Percentiles rank a stretch among this genome's conserved stretches.
Conservation (phyloP, 2,797 vertebrate species). For the Fistularia commersonii region DNA sequence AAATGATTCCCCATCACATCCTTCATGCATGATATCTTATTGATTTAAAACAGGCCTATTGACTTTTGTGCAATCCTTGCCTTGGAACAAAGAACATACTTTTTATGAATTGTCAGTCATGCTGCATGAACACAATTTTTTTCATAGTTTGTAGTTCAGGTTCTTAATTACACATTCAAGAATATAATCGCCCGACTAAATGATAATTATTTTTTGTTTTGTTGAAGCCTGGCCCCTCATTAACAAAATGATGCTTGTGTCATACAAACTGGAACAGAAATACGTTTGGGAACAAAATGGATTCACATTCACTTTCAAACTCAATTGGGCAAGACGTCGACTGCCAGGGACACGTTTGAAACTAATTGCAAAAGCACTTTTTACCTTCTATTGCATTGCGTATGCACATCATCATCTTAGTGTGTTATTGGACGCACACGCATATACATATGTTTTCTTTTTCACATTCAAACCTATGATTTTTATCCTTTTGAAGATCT, state of each 20-base stretch:
- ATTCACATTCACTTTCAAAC: not conserved
- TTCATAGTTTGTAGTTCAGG: too few species aligned
- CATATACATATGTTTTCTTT: too few species aligned
- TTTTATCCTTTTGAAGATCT: too few species aligned
- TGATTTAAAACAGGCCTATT: conserved; percentile 15
- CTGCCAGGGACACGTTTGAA: conserved; percentile 2
- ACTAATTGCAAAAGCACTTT: conserved; percentile 2
- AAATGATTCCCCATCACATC: conserved; percentile 13
- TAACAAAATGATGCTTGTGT: too few species aligned
- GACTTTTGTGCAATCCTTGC: conserved; percentile 6
- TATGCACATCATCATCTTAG: not conserved
- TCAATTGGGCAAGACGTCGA: conserved; percentile 3
- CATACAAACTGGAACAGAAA: too few species aligned
- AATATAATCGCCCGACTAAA: too few species aligned
- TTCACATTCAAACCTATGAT: too few species aligned
- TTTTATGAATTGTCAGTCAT: not conserved
- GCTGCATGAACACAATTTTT: too few species aligned
- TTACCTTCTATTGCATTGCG: not conserved
- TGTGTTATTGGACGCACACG: not conserved
- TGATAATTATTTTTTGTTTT: too few species aligned
- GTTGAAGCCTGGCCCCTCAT: too few species aligned
- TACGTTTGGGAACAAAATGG: too few species aligned
- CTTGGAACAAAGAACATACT: conserved; percentile 14
- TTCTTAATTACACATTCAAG: too few species aligned
- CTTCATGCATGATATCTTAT: conserved; percentile 24